These are phyloP conservation scores for Lobophora halterata DNA, from an alignment of 2,888 invertebrate species.

Conservation along the genomic window DNA sequence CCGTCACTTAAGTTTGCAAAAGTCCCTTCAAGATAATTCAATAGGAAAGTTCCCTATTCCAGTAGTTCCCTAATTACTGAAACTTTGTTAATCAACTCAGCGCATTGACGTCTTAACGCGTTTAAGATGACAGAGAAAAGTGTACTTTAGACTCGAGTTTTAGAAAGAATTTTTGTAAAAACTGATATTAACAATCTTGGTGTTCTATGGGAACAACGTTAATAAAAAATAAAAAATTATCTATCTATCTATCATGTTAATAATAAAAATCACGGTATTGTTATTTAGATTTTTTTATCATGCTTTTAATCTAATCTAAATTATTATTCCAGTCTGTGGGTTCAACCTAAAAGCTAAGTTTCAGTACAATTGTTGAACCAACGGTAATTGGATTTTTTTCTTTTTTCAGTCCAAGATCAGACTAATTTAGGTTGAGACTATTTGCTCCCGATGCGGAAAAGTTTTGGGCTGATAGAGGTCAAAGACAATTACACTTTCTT, in stretches of 20 bases:
- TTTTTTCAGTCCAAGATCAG: constrained; percentile 11
- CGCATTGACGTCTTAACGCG: constrained; percentile 11
- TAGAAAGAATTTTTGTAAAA: too few relatives aligned
- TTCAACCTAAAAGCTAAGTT: background rate
- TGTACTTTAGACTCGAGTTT: background rate
- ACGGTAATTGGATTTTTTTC: constrained; percentile 4
- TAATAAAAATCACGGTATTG: too few relatives aligned
- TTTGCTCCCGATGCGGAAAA: background rate
- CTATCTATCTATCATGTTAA: too few relatives aligned
- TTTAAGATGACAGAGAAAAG: constrained; percentile 1
- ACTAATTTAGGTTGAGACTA: constrained; percentile 8
- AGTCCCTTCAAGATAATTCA: constrained; percentile 20
- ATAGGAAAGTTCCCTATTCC: constrained; percentile 8
- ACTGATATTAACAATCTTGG: too few relatives aligned
- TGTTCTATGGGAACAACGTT: too few relatives aligned
- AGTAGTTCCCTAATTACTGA: constrained; percentile 17
- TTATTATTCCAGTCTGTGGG: background rate
- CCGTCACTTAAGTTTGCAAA: too few relatives aligned
- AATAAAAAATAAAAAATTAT: too few relatives aligned
- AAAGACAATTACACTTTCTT: too few relatives aligned
- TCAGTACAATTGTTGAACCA: constrained; percentile 5
- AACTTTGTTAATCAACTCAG: constrained; percentile 13
- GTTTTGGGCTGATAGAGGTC: constrained; percentile 1
- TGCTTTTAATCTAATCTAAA: too few relatives aligned
- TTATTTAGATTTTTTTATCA: too few relatives aligned